A percentile compares a stretch with the other conserved stretches of the same genome.
Evolutionary conservation across 2,888 invertebrate genomes (phyloP).

Genomic region (Neoaliturus tenellus): DNA sequence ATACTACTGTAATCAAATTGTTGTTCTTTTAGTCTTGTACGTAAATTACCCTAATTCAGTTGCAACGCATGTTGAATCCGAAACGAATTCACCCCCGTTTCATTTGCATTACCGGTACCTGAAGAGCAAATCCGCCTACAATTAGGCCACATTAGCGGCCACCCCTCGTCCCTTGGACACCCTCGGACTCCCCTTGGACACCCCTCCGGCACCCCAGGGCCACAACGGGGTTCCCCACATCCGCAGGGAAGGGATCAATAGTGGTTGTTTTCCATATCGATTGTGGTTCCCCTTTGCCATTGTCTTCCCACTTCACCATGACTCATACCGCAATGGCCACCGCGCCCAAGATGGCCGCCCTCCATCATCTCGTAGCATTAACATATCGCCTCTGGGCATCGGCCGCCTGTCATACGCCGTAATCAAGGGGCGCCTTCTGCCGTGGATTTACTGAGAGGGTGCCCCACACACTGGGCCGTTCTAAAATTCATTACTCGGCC

Average conservation of each 20-base stretch:
- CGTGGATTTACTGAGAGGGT: too few species aligned
- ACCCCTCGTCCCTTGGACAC: background rate
- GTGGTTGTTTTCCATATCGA: constrained; percentile 56
- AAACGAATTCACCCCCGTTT: too few species aligned
- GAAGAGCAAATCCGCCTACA: background rate
- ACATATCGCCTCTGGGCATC: constrained; percentile 8
- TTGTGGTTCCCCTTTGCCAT: constrained; percentile 49
- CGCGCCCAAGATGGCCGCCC: constrained; percentile 57
- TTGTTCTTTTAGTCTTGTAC: too few species aligned
- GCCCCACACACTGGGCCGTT: too few species aligned
- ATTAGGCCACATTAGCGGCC: background rate
- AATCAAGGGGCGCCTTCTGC: too few species aligned
- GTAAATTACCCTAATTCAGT: too few species aligned
- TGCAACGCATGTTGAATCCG: too few species aligned
- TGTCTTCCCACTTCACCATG: constrained; percentile 56
- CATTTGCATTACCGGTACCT: background rate
- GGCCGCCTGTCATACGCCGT: constrained; percentile 1
- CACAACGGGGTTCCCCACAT: background rate
- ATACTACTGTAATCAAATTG: too few species aligned
- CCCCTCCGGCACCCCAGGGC: background rate
- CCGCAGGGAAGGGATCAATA: constrained; percentile 47
- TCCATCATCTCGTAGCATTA: constrained; percentile 26
- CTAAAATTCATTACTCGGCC: too few species aligned
- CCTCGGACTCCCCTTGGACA: background rate
- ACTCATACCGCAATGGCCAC: constrained; percentile 47